These are phyloP conservation scores for Alaudala cheleensis DNA, from an alignment of 2,113 vertebrate genomes.

Conservation along the genomic window DNA sequence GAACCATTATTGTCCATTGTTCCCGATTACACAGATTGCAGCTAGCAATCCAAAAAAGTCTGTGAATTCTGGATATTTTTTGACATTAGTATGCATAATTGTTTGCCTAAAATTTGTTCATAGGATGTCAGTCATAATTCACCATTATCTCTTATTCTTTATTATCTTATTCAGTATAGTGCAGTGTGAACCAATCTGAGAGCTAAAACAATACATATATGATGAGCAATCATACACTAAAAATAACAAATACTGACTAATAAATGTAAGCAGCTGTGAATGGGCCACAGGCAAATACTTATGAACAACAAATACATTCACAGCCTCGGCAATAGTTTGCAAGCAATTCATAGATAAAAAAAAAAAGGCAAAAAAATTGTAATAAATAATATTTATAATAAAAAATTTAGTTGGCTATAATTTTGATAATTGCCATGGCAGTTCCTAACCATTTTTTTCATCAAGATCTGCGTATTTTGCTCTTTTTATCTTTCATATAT, in stretches of 20 bases:
- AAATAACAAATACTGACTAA: slow-evolving; percentile 48
- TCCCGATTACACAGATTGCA: slow-evolving; percentile 15
- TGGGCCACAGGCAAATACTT: neutral
- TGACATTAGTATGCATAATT: neutral
- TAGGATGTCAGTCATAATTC: neutral
- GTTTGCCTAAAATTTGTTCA: neutral
- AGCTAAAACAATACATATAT: slow-evolving; percentile 1
- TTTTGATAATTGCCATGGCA: neutral
- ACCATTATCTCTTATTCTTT: slow-evolving; percentile 28
- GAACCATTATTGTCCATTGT: slow-evolving; percentile 53
- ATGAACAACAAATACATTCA: neutral
- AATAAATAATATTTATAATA: slow-evolving; percentile 36
- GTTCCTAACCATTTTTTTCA: neutral
- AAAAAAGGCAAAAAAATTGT: neutral
- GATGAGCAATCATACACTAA: slow-evolving; percentile 36
- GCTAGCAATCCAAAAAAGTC: neutral
- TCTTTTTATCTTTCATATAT: neutral
- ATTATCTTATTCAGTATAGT: neutral
- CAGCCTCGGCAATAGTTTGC: slow-evolving; percentile 1
- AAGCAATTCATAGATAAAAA: slow-evolving; percentile 11
- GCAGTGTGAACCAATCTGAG: neutral
- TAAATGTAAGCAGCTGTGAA: slow-evolving; percentile 47
- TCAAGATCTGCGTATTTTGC: neutral
- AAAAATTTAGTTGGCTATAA: neutral
- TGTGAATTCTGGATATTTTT: slow-evolving; percentile 13